Percentiles rank a stretch among this genome's conserved stretches.
These are phyloP conservation scores for Seira musarum DNA, from an alignment of 2,888 invertebrate species.

Conservation along the genomic window DNA sequence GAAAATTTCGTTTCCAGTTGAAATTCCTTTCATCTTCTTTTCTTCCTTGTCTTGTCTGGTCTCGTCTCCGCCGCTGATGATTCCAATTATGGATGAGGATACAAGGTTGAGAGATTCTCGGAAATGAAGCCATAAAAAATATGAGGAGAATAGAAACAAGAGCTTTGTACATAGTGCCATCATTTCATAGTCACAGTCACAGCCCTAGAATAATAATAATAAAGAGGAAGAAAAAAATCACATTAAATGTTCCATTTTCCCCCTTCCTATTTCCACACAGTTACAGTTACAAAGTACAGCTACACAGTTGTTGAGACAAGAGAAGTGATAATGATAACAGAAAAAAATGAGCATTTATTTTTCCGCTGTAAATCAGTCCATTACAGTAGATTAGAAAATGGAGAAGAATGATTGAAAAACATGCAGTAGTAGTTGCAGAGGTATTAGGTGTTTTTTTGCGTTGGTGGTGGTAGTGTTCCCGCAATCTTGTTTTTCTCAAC, in stretches of 20 bases:
- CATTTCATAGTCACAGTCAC: too few species aligned
- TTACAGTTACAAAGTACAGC: too few species aligned
- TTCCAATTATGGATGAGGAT: conserved; percentile 35
- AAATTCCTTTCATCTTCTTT: not conserved
- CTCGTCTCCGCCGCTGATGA: conserved; percentile 13
- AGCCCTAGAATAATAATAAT: too few species aligned
- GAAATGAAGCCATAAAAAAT: conserved; percentile 52
- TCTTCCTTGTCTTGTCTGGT: conserved; percentile 14
- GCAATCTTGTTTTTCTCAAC: too few species aligned
- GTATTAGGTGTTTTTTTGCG: too few species aligned
- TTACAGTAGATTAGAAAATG: conserved; percentile 43
- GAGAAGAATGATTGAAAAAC: too few species aligned
- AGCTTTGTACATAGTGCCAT: too few species aligned
- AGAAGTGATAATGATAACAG: conserved; percentile 22
- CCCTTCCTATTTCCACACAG: not conserved
- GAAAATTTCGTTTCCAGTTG: too few species aligned
- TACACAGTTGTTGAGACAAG: too few species aligned
- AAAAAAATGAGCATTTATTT: too few species aligned
- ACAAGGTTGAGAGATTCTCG: conserved; percentile 30
- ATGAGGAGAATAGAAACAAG: conserved; percentile 20
- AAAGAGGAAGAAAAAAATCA: conserved; percentile 11
- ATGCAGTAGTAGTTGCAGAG: too few species aligned
- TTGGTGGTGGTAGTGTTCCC: too few species aligned
- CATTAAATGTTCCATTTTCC: not conserved
- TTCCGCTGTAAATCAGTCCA: conserved; percentile 54